Conservation (phyloP, 1,140 invertebrate species). For the Cylas formicarius region DNA sequence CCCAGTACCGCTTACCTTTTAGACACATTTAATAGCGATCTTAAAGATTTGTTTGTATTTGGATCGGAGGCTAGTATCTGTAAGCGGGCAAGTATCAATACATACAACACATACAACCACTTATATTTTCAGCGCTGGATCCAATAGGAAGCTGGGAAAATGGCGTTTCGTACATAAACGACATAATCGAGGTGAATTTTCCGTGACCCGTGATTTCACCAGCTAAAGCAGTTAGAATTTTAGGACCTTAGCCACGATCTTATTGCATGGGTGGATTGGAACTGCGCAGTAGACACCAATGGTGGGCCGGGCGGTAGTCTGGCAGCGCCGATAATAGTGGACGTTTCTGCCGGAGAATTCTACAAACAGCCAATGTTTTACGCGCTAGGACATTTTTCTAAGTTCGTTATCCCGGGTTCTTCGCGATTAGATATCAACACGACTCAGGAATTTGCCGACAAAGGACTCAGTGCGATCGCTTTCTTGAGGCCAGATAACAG, state of each 20-base stretch:
- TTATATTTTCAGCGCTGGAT: no score
- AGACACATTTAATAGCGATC: conserved; percentile 50
- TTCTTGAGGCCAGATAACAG: conserved; percentile 47
- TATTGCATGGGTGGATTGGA: conserved; percentile 70
- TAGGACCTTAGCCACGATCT: conserved; percentile 50
- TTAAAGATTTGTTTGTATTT: conserved; percentile 61
- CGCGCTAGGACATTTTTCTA: conserved; percentile 58
- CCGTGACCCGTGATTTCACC: no score
- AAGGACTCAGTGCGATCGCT: conserved; percentile 35
- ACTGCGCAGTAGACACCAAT: conserved; percentile 54
- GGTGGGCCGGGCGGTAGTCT: conserved; percentile 62
- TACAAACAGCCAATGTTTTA: conserved; percentile 68
- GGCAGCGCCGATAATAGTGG: conserved; percentile 60
- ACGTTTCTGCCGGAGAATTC: conserved; percentile 48
- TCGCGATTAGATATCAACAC: conserved; percentile 32
- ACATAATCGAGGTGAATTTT: conserved; percentile 60
- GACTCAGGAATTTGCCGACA: conserved; percentile 11
- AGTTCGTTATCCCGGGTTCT: conserved; percentile 49
- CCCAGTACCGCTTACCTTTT: conserved; percentile 48
- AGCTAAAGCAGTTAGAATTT: no score
- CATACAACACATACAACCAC: no score
- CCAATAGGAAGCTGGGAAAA: conserved; percentile 68
- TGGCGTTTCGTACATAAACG: conserved; percentile 57
- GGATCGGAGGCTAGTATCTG: conserved; percentile 64
- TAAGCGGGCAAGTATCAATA: conserved; percentile 45